phyloP scores from a whole-genome alignment of 2,113 vertebrate species.

The Zosterops hypoxanthus region DNA sequence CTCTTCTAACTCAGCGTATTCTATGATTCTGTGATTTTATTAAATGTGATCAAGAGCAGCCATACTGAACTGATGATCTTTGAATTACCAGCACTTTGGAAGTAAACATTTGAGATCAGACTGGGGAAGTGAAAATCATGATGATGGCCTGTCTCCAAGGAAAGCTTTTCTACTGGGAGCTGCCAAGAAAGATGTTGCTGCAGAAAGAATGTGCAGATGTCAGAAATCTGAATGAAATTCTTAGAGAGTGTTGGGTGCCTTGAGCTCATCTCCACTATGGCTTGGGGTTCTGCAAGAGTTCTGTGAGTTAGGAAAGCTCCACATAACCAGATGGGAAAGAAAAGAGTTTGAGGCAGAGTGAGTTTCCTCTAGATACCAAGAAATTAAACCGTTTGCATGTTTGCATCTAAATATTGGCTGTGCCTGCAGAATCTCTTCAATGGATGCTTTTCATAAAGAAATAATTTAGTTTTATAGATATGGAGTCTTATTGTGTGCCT shows the following conservation, averaged over 20 bases:
- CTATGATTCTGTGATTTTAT: background rate
- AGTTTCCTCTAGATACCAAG: background rate
- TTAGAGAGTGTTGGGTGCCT: background rate
- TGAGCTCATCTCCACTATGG: background rate
- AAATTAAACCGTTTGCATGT: background rate
- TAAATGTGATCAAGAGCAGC: background rate
- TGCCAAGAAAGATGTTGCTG: background rate
- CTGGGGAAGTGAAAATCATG: background rate
- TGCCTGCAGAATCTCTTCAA: background rate
- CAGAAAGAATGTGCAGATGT: background rate
- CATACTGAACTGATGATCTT: background rate
- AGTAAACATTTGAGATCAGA: background rate
- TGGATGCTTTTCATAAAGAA: background rate
- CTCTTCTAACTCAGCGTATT: background rate
- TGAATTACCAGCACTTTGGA: background rate
- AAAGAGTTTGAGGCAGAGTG: background rate
- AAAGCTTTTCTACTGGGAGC: background rate
- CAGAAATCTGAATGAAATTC: background rate
- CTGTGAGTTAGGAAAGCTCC: background rate
- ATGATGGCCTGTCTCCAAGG: background rate
- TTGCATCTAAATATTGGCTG: background rate
- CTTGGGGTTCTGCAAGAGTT: background rate
- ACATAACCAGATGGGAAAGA: background rate
- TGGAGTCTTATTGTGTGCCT: background rate
- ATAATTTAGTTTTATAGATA: background rate